Conservation (phyloP, 1,140 invertebrate genomes). For the Conus ventricosus region DNA sequence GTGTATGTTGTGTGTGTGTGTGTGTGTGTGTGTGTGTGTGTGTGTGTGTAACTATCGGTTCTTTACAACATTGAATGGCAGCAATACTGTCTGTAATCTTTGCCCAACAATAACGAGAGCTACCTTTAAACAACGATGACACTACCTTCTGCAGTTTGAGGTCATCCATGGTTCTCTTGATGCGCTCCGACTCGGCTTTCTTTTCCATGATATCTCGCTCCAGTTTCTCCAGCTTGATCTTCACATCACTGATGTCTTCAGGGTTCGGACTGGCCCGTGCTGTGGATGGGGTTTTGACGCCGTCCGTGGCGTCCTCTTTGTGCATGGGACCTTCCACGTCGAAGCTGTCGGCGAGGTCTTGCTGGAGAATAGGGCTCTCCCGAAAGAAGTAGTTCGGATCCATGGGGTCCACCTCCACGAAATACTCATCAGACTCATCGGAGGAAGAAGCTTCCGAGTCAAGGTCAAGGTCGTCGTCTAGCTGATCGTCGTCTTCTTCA, state of each 20-base stretch:
- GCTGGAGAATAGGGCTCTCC: too few relatives aligned
- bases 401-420: not conserved
- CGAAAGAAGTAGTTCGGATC: not conserved
- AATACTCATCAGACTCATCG: not conserved
- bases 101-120: too few relatives aligned
- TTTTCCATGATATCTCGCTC: not conserved
- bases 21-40: too few relatives aligned
- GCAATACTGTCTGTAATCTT: too few relatives aligned
- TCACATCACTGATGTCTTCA: not conserved
- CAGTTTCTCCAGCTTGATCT: not conserved
- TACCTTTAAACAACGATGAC: too few relatives aligned
- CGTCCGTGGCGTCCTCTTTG: not conserved
- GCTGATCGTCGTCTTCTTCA: not conserved
- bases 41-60: too few relatives aligned
- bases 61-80: too few relatives aligned
- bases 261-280: not conserved
- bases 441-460: constrained; percentile 8
- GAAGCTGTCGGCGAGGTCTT: not conserved
- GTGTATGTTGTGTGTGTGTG: too few relatives aligned
- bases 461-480: not conserved
- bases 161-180: constrained; percentile 7
- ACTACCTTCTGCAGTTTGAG: constrained; percentile 9
- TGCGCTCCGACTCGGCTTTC: not conserved
- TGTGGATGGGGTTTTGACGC: not conserved
- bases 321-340: not conserved